Evolutionary conservation across 2,888 invertebrate genomes (phyloP).

Genomic region (Eilema caniola): DNA sequence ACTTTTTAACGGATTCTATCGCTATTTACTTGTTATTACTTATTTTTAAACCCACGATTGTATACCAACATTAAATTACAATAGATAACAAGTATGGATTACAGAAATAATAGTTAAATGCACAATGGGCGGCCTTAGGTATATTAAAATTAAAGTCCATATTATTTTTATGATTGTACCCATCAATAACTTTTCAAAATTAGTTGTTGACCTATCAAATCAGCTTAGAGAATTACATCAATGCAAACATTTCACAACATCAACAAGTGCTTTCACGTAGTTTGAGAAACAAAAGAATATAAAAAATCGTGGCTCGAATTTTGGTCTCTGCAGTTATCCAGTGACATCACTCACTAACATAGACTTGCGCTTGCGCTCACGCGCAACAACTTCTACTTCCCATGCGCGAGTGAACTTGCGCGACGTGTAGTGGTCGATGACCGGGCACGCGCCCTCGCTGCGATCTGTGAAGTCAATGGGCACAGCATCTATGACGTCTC

Average conservation of each 20-base stretch:
- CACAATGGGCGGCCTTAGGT: no score
- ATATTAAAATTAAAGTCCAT: no score
- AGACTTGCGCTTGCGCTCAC: slow-evolving; percentile 46
- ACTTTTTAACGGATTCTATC: no score
- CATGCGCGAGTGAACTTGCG: slow-evolving; percentile 69
- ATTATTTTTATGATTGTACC: neutral
- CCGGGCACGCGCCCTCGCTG: slow-evolving; percentile 73
- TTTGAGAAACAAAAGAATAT: neutral
- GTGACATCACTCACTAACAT: slow-evolving; percentile 31
- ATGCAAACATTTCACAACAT: neutral
- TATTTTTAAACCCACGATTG: no score
- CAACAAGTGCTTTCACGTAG: neutral
- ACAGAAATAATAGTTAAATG: no score
- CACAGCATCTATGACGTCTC: slow-evolving; percentile 52
- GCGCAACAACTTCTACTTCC: slow-evolving; percentile 51
- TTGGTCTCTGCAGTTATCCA: slow-evolving; percentile 18
- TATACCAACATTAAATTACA: no score
- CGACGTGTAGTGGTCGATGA: slow-evolving; percentile 73
- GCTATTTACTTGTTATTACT: no score
- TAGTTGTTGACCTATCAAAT: no score
- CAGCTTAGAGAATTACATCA: neutral
- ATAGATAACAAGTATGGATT: no score
- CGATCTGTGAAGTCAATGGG: slow-evolving; percentile 52
- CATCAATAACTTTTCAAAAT: no score
- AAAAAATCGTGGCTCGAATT: neutral